Evolutionary conservation across 2,888 invertebrate genomes (phyloP), one percentile per base, ranked within the genome.

Genomic region (Eucriotettix oculatus): DNA sequence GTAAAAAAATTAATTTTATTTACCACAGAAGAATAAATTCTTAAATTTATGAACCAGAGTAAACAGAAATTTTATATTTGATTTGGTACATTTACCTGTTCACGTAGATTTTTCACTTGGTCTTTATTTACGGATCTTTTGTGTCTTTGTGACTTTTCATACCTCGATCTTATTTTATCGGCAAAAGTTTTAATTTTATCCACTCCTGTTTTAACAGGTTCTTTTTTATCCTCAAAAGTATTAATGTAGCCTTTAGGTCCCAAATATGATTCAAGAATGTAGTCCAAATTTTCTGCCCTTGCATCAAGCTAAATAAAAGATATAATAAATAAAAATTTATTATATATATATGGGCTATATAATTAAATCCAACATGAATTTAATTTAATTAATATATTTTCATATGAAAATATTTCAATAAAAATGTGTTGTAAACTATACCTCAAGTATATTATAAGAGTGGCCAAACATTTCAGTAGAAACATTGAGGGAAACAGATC

Each of bases 391-490:
- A n/a, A n/a, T n/a, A n/a, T n/a, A n/a, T n/a, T n/a, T n/a, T n/a
- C n/a, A n/a, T n/a, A n/a, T n/a, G n/a, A n/a, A n/a, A n/a, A n/a
- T n/a, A n/a, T n/a, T n/a, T n/a, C n/a, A n/a, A n/a, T n/a, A n/a
- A n/a, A n/a, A n/a, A n/a, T n/a, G n/a, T n/a, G n/a, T n/a, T n/a
- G n/a, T n/a, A n/a, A n/a, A n/a, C n/a, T 10, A 40, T 54, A 87
- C 77, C 73, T 91, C 89, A 44, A 92, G 72, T 56, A 90, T 74
- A 69, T 91, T 90, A 69, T 88, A 79, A 57, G 79, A 81, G 61
- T 85, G 85, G 41, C 91, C 91, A 67, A 90, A 91, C 1, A 90
- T 66, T 69, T 88, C 85, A 0, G 84, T 78, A 0, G 89, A 90
- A 0, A 91, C 68, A 73, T 91, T 91, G 10, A 89, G 66, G 60